Evolutionary conservation across 2,113 vertebrate species (phyloP).

Genomic region (Cryptotis parvus): DNA sequence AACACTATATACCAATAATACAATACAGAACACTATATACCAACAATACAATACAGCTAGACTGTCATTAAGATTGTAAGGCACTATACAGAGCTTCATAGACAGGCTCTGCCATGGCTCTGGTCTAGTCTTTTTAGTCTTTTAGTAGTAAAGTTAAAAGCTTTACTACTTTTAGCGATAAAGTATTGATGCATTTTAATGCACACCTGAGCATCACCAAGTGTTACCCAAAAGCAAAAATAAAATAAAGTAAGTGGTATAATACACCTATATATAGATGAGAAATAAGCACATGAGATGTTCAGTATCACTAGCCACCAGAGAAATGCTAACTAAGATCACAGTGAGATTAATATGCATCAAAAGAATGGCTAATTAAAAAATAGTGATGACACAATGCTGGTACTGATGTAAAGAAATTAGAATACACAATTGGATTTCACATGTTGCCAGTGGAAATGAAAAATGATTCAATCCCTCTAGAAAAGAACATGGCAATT

Average conservation of each 20-base stretch:
- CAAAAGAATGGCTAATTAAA: slow-evolving; percentile 41
- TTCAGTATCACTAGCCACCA: slow-evolving; percentile 24
- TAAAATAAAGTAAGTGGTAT: background rate
- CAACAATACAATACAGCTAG: too few species aligned
- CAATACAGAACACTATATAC: too few species aligned
- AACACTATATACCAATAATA: too few species aligned
- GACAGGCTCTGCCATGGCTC: too few species aligned
- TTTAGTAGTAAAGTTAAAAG: too few species aligned
- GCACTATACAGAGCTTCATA: too few species aligned
- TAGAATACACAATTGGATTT: background rate
- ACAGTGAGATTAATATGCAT: slow-evolving; percentile 30
- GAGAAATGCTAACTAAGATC: slow-evolving; percentile 46
- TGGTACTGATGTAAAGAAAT: background rate
- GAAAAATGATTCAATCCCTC: slow-evolving; percentile 9
- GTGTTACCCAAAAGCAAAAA: too few species aligned
- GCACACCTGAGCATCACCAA: too few species aligned
- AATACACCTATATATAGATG: background rate
- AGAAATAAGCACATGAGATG: slow-evolving; percentile 1
- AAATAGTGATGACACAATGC: background rate
- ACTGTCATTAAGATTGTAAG: too few species aligned
- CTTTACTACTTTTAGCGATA: too few species aligned
- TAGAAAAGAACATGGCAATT: slow-evolving; percentile 38
- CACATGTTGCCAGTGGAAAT: background rate
- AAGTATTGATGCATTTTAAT: too few species aligned
- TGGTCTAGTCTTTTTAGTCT: too few species aligned